Percentiles rank a stretch among this genome's conserved stretches.
Conservation (phyloP, 2,797 vertebrate species). For the Pteropus rufus region DNA sequence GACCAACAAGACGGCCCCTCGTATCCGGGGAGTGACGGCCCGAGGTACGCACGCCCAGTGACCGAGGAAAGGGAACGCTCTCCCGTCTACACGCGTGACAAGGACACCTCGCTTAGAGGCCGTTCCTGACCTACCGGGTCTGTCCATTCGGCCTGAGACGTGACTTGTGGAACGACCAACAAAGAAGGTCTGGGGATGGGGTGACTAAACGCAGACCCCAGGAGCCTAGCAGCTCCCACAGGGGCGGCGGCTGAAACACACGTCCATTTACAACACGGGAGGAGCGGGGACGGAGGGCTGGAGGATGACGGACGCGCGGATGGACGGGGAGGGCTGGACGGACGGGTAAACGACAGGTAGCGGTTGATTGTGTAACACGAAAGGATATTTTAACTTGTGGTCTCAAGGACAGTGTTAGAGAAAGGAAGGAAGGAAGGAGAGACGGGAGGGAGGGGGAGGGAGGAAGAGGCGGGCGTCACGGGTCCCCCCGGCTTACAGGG, state of each 20-base stretch:
- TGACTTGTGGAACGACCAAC: neutral
- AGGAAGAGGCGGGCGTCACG: neutral
- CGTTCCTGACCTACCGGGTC: neutral
- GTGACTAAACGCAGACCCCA: neutral
- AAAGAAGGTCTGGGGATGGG: neutral
- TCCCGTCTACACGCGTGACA: fast-evolving
- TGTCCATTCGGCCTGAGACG: neutral
- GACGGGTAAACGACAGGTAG: no score
- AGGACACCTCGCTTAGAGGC: fast-evolving
- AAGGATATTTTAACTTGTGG: neutral
- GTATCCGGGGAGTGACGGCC: neutral
- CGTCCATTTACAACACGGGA: neutral
- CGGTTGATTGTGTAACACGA: neutral
- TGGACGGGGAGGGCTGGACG: no score
- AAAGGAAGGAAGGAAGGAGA: neutral
- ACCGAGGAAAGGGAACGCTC: neutral
- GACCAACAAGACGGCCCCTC: neutral
- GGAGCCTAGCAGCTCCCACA: neutral
- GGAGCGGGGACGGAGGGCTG: neutral
- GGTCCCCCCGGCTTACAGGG: fast-evolving
- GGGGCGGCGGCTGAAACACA: neutral
- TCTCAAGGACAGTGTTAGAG: neutral
- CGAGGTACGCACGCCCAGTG: neutral
- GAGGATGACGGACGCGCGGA: neutral
- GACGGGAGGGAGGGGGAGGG: no score